Conservation (phyloP, 2,888 invertebrate genomes). For the Melanostoma mellinum region DNA sequence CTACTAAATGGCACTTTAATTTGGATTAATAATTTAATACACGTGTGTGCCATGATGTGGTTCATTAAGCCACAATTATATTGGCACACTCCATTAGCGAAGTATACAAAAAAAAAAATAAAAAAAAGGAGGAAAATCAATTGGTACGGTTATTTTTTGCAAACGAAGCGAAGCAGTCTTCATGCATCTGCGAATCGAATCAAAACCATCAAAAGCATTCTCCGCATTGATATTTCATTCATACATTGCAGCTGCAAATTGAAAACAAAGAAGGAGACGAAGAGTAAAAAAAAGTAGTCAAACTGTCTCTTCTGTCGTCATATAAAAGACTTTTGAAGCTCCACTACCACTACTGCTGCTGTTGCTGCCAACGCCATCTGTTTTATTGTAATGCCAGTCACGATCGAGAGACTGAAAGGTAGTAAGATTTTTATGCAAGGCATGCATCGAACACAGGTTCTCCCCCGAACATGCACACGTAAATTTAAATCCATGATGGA, state of each 20-base stretch:
- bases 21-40: slow-evolving; percentile 63
- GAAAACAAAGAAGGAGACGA: too few species aligned
- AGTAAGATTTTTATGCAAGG: slow-evolving; percentile 62
- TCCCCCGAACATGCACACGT: slow-evolving; percentile 47
- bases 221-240: slow-evolving; percentile 4
- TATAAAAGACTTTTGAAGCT: too few species aligned
- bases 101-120: neutral
- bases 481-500: slow-evolving; percentile 61
- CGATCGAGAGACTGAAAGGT: slow-evolving; percentile 39
- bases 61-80: slow-evolving; percentile 57
- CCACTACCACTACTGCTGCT: too few species aligned
- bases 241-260: neutral
- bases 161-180: slow-evolving; percentile 13
- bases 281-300: neutral
- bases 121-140: neutral
- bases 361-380: neutral
- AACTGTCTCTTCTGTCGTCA: too few species aligned
- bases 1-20: slow-evolving; percentile 52
- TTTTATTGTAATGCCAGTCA: slow-evolving; percentile 48
- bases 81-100: slow-evolving; percentile 6
- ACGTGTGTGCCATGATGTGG: slow-evolving; percentile 25
- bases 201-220: slow-evolving; percentile 19
- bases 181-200: slow-evolving; percentile 23
- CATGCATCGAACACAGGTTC: slow-evolving; percentile 63
- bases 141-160: neutral